Base-by-base conservation (phyloP, 2,113 vertebrate genomes). In the Callospermophilus lateralis region DNA sequence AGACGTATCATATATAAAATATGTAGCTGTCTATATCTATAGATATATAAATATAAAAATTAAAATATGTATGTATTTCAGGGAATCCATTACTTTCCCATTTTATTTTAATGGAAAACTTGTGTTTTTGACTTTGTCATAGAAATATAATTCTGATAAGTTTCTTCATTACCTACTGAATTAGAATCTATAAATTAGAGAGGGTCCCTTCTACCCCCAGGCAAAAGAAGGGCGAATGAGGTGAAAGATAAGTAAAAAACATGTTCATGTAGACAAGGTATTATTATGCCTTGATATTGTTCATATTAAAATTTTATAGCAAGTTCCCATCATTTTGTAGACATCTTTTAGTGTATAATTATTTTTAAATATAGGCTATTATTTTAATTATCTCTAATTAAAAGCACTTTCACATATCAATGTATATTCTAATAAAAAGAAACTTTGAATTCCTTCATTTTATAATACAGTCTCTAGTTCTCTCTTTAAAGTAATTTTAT, bases 361-460 rank as follows among this genome's bases (percentile, higher is more conserved):
- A 96, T 97, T 94, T 45, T 97, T 97, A 98, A 98, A 97, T 95
- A 97, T 96, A 97, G 92, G 84, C 58, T 94, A 97, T 98, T 97
- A 97, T 96, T 97, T 95, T 97, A 97, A 98, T 97, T 97, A 96
- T 94, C 93, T 97, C 72, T 94, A 97, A 97, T 97, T 98, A 96
- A 97, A 97, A 97, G 86, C 67, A 97, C 77, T 97, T 97, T 96
- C 63, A 96, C 90, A 93, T 97, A 94, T 93, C 93, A 96, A 95
- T 97, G 90, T 94, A 89, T 88, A 94, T 87, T 97, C 67, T 58
- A 93, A 51, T 89, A 70, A 95, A 93, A 96, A 97, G 51, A 76
- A 92, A 90, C 86, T 88, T 94, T 96, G 70, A 96, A 96, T 92
- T 78, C 85, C 42, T 94, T 94, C 67, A 94, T 74, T 95, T 96